phyloP scores from a whole-genome alignment of 2,888 invertebrate genomes.

The Campaea margaritaria region DNA sequence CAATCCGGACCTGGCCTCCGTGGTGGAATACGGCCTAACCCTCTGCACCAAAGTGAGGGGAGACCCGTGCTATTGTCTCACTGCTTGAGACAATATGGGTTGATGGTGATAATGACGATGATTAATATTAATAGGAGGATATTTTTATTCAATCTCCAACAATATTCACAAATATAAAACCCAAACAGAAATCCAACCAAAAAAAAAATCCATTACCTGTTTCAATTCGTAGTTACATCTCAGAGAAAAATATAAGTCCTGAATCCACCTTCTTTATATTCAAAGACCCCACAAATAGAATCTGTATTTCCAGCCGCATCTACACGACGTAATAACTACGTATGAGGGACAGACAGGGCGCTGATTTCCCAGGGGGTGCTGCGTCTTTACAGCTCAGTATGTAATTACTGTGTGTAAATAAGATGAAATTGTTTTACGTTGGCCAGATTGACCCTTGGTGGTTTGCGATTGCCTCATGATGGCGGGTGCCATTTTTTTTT shows the following conservation, averaged over 20 bases:
- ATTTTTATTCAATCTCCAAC: too few relatives aligned
- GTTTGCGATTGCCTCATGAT: constrained; percentile 2
- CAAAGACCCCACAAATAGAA: constrained; percentile 51
- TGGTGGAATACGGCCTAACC: too few relatives aligned
- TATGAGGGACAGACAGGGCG: constrained; percentile 49
- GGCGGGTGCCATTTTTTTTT: too few relatives aligned
- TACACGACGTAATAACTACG: constrained; percentile 55
- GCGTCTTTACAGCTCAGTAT: constrained; percentile 43
- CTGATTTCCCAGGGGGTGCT: constrained; percentile 54
- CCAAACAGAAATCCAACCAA: neutral
- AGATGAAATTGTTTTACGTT: constrained; percentile 51
- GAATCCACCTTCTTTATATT: constrained; percentile 51
- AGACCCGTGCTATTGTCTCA: too few relatives aligned
- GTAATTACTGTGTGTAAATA: constrained; percentile 56
- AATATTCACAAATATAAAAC: neutral
- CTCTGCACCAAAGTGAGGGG: too few relatives aligned
- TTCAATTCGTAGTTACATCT: constrained; percentile 21
- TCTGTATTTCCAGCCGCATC: constrained; percentile 46
- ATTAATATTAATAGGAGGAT: too few relatives aligned
- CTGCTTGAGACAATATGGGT: too few relatives aligned
- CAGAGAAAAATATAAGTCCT: constrained; percentile 34
- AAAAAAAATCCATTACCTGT: constrained; percentile 14
- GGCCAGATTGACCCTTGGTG: constrained; percentile 30
- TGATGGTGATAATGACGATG: too few relatives aligned
- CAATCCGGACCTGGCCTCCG: too few relatives aligned